Percentiles rank a stretch among this genome's conserved stretches.
Evolutionary conservation across 2,888 invertebrate genomes (phyloP).

Genomic region (Lasioglossum pauxillum): DNA sequence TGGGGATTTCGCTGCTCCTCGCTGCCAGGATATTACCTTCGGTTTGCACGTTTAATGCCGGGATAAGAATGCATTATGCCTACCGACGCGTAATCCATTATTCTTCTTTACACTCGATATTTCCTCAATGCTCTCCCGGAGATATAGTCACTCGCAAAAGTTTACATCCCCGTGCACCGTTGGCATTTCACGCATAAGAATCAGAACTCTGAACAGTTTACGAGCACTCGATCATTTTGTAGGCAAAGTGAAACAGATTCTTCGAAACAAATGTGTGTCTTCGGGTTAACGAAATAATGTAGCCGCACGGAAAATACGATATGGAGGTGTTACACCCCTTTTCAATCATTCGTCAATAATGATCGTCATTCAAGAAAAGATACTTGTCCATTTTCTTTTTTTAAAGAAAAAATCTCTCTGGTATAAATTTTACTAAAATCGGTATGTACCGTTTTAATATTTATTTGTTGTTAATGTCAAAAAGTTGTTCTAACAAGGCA

Average conservation of each 20-base stretch:
- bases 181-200: not conserved
- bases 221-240: not conserved
- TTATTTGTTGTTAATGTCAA: too few species aligned
- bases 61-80: constrained; percentile 8
- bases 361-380: too few species aligned
- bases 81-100: constrained; percentile 2
- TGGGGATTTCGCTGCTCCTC: not conserved
- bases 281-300: not conserved
- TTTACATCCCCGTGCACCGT: not conserved
- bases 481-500: too few species aligned
- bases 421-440: too few species aligned
- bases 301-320: not conserved
- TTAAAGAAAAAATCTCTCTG: too few species aligned
- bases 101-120: constrained; percentile 11
- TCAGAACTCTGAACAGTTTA: not conserved
- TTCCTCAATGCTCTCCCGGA: not conserved
- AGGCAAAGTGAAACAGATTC: not conserved
- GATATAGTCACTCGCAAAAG: not conserved
- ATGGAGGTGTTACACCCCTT: not conserved
- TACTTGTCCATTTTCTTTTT: too few species aligned
- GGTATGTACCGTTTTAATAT: too few species aligned
- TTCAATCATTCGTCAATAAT: too few species aligned
- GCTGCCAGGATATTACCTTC: not conserved
- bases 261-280: not conserved
- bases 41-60: not conserved